Conservation (phyloP, 2,113 vertebrate species). For the Cacatua alba region DNA sequence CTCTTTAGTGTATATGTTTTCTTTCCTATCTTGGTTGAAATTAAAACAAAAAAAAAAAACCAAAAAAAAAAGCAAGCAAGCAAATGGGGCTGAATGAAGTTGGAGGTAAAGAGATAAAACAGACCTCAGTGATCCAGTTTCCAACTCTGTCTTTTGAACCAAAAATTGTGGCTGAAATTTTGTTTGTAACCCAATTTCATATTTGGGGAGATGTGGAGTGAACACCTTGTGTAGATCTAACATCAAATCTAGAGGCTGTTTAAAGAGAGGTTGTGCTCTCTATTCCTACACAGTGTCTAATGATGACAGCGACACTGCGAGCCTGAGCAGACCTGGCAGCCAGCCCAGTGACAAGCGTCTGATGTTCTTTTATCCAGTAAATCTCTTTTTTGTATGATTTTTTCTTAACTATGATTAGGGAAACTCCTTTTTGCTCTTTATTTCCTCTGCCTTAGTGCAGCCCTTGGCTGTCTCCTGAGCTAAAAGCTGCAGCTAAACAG, state of each 20-base stretch:
- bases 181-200: not conserved
- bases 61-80: not conserved
- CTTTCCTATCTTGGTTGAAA: not conserved
- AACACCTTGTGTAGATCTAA: not conserved
- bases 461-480: slow-evolving; percentile 59
- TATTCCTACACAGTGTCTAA: not conserved
- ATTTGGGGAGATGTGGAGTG: not conserved
- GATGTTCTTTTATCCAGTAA: slow-evolving; percentile 35
- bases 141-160: not conserved
- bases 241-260: not conserved
- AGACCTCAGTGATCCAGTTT: not conserved
- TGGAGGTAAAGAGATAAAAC: not conserved
- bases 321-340: slow-evolving; percentile 14
- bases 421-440: slow-evolving; percentile 46
- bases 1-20: not conserved
- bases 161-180: not conserved
- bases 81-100: not conserved
- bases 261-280: not conserved
- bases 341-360: slow-evolving; percentile 43
- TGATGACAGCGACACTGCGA: not conserved
- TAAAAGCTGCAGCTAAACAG: slow-evolving; percentile 59
- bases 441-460: slow-evolving; percentile 61
- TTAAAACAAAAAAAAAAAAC: not conserved
- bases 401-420: slow-evolving; percentile 2
- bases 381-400: not conserved